phyloP scores from a whole-genome alignment of 2,113 vertebrate species.

The Meriones unguiculatus region DNA sequence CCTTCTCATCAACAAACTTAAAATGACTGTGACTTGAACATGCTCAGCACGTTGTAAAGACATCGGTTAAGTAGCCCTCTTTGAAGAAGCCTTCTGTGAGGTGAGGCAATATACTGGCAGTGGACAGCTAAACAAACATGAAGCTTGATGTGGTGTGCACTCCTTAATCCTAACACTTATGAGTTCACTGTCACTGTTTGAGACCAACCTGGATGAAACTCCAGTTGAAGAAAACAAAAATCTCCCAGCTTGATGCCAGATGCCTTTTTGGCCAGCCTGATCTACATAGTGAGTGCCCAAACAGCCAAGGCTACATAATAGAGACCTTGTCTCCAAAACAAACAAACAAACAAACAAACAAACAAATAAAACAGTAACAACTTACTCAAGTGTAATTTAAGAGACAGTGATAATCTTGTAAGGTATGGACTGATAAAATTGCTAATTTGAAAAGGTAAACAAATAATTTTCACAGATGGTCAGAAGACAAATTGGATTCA shows the following conservation, averaged over 20 bases:
- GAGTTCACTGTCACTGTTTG: neutral
- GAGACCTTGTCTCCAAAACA: neutral
- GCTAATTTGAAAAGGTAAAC: slow-evolving; percentile 1
- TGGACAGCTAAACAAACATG: neutral
- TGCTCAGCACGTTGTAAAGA: neutral
- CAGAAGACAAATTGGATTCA: neutral
- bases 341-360: too few species aligned
- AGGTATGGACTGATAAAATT: neutral
- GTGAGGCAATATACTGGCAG: neutral
- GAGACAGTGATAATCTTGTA: neutral
- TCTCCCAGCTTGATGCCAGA: neutral
- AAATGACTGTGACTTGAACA: neutral
- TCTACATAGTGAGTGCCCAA: neutral
- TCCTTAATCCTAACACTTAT: neutral
- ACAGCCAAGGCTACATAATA: neutral
- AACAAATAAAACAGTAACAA: neutral
- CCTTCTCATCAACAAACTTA: slow-evolving; percentile 16
- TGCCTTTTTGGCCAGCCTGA: neutral
- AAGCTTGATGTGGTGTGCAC: neutral
- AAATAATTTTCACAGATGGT: slow-evolving; percentile 43
- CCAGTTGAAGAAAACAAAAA: neutral
- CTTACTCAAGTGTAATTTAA: neutral
- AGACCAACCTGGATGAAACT: neutral
- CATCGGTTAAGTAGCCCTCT: neutral
- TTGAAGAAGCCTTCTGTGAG: slow-evolving; percentile 15